A percentile compares a stretch with the other conserved stretches of the same genome.
Conservation (phyloP, 2,888 invertebrate genomes). For the Syrista parreyssii region DNA sequence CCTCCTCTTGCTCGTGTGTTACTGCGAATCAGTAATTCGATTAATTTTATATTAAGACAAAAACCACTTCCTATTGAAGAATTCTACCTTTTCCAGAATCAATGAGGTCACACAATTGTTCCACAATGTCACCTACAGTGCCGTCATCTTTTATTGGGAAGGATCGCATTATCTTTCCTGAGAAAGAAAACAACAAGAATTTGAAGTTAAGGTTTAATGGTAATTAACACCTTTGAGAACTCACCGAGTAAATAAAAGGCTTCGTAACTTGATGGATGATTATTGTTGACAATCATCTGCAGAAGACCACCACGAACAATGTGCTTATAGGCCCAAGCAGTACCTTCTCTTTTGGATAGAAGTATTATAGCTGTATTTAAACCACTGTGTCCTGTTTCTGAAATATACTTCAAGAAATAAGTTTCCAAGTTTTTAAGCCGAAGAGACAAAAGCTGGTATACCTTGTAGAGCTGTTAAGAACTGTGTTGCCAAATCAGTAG, state of each 20-base stretch:
- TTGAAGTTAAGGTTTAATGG: neutral
- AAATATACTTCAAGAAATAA: neutral
- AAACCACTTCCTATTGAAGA: neutral
- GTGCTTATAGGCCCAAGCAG: constrained; percentile 62
- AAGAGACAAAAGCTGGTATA: constrained; percentile 34
- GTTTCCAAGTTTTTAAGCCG: neutral
- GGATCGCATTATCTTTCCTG: constrained; percentile 51
- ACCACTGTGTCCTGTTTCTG: constrained; percentile 39
- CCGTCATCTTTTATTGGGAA: constrained; percentile 44
- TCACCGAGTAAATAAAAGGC: constrained; percentile 53
- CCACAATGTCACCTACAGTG: constrained; percentile 36
- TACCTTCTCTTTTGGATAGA: constrained; percentile 62
- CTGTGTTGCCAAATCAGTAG: constrained; percentile 51
- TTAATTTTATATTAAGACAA: constrained; percentile 10
- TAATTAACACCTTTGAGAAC: constrained; percentile 5
- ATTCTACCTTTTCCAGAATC: constrained; percentile 44
- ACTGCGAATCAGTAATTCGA: constrained; percentile 31
- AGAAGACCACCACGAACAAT: constrained; percentile 49
- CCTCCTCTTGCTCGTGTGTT: constrained; percentile 52
- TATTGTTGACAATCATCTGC: constrained; percentile 46
- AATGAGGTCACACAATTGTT: constrained; percentile 50
- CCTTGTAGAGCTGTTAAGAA: constrained; percentile 58
- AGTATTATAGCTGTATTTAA: constrained; percentile 58
- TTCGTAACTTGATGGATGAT: constrained; percentile 41
- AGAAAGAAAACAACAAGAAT: constrained; percentile 19